Conservation (phyloP, 1,140 invertebrate species). For the Armadillidium nasatum region DNA sequence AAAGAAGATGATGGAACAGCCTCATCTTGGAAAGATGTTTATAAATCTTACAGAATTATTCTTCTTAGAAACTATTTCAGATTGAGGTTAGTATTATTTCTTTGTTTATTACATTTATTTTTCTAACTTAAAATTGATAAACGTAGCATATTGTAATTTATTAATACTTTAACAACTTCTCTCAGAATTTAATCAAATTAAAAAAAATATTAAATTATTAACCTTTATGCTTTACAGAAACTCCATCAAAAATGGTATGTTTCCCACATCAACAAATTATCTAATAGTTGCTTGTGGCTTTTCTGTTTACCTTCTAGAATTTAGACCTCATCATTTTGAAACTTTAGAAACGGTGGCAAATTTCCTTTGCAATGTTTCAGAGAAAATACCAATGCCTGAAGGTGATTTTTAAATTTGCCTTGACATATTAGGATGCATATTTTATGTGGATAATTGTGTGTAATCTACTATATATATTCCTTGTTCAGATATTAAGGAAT, state of each 20-base stretch:
- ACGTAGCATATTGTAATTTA: no score
- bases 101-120: background rate
- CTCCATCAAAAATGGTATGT: slow-evolving; percentile 53
- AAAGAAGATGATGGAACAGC: slow-evolving; percentile 49
- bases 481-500: no score
- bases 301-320: slow-evolving; percentile 45
- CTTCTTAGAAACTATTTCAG: slow-evolving; percentile 38
- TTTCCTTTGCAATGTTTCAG: background rate
- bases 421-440: no score
- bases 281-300: slow-evolving; percentile 47
- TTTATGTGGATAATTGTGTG: no score
- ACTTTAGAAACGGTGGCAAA: background rate
- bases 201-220: no score
- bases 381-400: background rate
- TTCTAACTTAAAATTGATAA: background rate
- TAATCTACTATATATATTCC: no score
- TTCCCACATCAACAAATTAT: slow-evolving; percentile 54
- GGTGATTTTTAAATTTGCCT: background rate
- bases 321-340: slow-evolving; percentile 20
- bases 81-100: slow-evolving; percentile 29
- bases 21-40: slow-evolving; percentile 49
- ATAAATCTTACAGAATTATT: slow-evolving; percentile 44
- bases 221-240: slow-evolving; percentile 47
- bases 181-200: no score
- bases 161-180: no score